Conservation (phyloP, 2,797 vertebrate genomes). For the Pyrocephalus nanus region DNA sequence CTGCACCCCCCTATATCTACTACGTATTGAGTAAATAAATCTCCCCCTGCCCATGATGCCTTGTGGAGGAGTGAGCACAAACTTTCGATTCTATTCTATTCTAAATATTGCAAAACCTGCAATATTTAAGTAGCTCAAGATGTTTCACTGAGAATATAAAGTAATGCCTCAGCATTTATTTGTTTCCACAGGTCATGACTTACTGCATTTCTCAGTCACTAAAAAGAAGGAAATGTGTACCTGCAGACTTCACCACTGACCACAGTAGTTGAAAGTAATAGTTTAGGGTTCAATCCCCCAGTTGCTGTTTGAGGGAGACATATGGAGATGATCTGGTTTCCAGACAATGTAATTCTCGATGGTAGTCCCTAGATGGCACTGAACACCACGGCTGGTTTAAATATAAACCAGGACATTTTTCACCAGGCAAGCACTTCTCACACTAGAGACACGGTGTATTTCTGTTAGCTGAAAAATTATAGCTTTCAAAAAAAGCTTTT, state of each 20-base stretch:
- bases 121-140: not conserved
- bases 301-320: not conserved
- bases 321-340: not conserved
- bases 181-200: not conserved
- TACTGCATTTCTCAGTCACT: not conserved
- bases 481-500: not conserved
- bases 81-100: not conserved
- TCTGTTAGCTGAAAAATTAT: not conserved
- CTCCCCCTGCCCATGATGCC: fast-evolving
- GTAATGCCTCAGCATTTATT: not conserved
- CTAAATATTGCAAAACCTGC: not conserved
- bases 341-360: constrained; percentile 19
- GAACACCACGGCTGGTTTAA: constrained; percentile 40
- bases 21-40: not conserved
- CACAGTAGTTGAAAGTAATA: fast-evolving
- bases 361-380: constrained; percentile 72
- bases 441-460: not conserved
- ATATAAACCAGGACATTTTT: not conserved
- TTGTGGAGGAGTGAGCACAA: not conserved
- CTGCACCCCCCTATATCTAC: not conserved
- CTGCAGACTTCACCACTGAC: not conserved
- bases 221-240: not conserved
- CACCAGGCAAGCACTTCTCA: not conserved
- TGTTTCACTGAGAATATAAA: not conserved
- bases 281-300: not conserved